Evolutionary conservation across 2,113 vertebrate species (phyloP).

Genomic region (Sciurus niger): DNA sequence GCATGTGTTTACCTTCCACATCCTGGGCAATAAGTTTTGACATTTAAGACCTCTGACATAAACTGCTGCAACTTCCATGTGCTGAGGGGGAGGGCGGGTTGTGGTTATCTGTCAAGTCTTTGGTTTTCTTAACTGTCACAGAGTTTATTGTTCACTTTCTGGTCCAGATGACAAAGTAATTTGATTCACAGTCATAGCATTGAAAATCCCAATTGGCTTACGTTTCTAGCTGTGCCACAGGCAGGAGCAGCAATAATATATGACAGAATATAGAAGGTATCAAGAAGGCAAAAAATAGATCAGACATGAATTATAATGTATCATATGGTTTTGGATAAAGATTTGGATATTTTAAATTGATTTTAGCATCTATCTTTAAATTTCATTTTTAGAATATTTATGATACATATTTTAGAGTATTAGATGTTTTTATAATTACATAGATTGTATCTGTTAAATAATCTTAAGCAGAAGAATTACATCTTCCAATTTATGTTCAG

Average conservation of each 20-base stretch:
- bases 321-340: conserved; percentile 18
- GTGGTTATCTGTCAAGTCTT: conserved; percentile 58
- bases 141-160: conserved; percentile 74
- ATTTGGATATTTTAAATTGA: conserved; percentile 24
- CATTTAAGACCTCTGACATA: conserved; percentile 14
- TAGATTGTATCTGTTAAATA: not conserved
- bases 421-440: conserved; percentile 30
- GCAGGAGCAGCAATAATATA: conserved; percentile 41
- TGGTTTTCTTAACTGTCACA: conserved; percentile 69
- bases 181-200: conserved; percentile 64
- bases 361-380: conserved; percentile 47
- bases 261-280: conserved; percentile 58
- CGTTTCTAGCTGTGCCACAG: conserved; percentile 49
- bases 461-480: not conserved
- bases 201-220: conserved; percentile 66
- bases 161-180: conserved; percentile 70
- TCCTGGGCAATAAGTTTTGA: conserved; percentile 3
- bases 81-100: not conserved
- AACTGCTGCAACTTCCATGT: not conserved
- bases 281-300: conserved; percentile 59
- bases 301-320: conserved; percentile 35
- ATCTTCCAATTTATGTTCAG: conserved; percentile 17
- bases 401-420: not conserved
- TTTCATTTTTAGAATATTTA: conserved; percentile 25
- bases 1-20: conserved; percentile 13